Percentiles rank a stretch among this genome's conserved stretches.
These are phyloP conservation scores for Aphaenogaster rudis DNA, from an alignment of 1,140 invertebrate genomes.

Conservation along the genomic window DNA sequence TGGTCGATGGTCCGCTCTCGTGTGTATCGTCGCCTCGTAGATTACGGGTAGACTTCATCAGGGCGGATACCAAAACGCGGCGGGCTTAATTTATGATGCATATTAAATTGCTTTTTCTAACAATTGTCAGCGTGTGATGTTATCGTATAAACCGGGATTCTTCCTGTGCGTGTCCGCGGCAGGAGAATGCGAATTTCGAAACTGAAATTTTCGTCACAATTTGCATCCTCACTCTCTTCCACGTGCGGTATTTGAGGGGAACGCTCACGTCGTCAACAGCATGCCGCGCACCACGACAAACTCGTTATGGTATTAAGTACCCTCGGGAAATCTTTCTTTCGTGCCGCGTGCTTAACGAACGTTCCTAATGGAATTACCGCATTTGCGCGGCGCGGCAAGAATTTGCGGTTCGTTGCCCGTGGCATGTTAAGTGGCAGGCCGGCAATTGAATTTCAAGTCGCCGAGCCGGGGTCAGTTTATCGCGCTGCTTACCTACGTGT, in stretches of 20 bases:
- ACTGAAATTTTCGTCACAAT: background rate
- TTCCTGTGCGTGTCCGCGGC: background rate
- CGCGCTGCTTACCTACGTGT: slow-evolving; percentile 60
- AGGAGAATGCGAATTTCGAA: background rate
- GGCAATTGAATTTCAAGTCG: slow-evolving; percentile 51
- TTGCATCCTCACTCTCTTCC: background rate
- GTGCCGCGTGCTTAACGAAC: slow-evolving; percentile 54
- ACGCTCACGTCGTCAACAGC: slow-evolving; percentile 8
- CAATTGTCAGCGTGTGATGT: background rate
- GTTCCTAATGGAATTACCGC: slow-evolving; percentile 54
- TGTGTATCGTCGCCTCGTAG: background rate
- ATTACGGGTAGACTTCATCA: background rate
- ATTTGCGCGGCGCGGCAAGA: slow-evolving; percentile 48
- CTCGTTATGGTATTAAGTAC: slow-evolving; percentile 56
- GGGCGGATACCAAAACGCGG: background rate
- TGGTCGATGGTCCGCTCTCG: background rate
- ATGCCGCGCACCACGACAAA: slow-evolving; percentile 24
- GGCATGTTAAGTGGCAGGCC: slow-evolving; percentile 42
- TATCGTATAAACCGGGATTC: background rate
- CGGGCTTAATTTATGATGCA: background rate
- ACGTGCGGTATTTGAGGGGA: background rate
- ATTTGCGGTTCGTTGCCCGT: slow-evolving; percentile 49
- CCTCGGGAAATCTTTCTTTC: slow-evolving; percentile 58
- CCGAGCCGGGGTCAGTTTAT: slow-evolving; percentile 35
- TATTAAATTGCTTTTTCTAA: slow-evolving; percentile 12